Base-by-base conservation (phyloP, 2,113 vertebrate genomes). In the Platichthys flesus region DNA sequence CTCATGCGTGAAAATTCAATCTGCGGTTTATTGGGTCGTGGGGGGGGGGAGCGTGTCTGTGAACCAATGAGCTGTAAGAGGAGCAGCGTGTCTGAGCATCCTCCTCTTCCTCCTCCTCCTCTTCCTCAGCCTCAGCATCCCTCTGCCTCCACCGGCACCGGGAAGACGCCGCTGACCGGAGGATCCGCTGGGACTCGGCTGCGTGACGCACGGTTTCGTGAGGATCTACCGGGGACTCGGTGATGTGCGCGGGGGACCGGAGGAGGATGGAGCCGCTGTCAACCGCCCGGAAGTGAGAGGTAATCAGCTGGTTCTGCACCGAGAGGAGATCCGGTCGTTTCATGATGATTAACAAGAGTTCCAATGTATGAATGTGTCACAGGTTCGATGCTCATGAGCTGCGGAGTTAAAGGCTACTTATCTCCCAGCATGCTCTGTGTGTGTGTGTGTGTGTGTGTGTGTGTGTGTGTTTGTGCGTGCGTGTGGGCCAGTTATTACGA, bases 1-100 rank as follows among this genome's bases (percentile, higher is more conserved):
- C 55, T 71, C 49, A 58, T 31, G 56, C 78, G 47, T 75, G 63
- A 55, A 72, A 63, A 71, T 65, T 51, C 58, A 74, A 65, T 42
- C 62, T 76, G 64, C 42, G 4, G 21, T 71, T 80, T 74, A 78
- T 71, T 81, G 68, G 67, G 60, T 69, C 37, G 76, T 23, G 67
- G 28, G 16, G 14, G 3, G 21, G 15, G 15, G n/a, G n/a, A 35
- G 54, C 9, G 10, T 23, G 1, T 18, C 21, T 35, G 18, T 52
- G 52, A 26, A 81, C 84, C 84, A 88, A 88, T 89, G 66, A 87
- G 83, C 67, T 73, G 79, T 56, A 82, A 71, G 51, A 60, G 72
- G 79, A 84, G 68, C 85, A 88, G 24, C 83, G 16, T 58, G 47
- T 28, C 67, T 55, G 73, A 78, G 67, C 80, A 55, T 57, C 18